Conservation (phyloP, 2,797 vertebrate species). For the Clarias pachynema region DNA sequence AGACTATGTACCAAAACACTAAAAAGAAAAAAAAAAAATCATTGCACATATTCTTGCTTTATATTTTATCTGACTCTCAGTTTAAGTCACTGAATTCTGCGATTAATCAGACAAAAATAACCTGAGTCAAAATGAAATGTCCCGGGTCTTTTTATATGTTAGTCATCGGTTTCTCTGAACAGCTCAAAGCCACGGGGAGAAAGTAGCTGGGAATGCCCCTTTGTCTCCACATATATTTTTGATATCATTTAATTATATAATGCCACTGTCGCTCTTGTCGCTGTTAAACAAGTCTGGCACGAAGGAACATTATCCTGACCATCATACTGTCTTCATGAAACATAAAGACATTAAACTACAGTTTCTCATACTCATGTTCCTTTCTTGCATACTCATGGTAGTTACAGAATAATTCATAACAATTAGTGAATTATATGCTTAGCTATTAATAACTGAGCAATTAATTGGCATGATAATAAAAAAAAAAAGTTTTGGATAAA, state of each 20-base stretch:
- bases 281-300: not conserved
- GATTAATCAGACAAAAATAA: slow-evolving; percentile 45
- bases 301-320: not conserved
- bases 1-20: slow-evolving; percentile 33
- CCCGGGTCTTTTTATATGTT: slow-evolving; percentile 23
- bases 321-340: not conserved
- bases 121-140: slow-evolving; percentile 29
- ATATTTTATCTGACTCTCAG: slow-evolving; percentile 27
- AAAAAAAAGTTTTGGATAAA: not conserved
- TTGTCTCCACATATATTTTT: not conserved
- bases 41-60: not conserved
- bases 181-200: slow-evolving; percentile 28
- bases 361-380: not conserved
- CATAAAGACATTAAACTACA: not conserved
- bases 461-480: not conserved
- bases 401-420: not conserved
- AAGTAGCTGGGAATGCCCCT: slow-evolving; percentile 48
- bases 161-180: slow-evolving; percentile 47
- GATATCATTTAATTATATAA: not conserved
- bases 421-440: not conserved
- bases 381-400: not conserved
- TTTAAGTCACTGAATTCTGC: slow-evolving; percentile 39
- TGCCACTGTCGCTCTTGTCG: not conserved
- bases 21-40: not conserved
- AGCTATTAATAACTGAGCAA: not conserved